These are phyloP conservation scores for Atlantisia rogersi DNA, from an alignment of 2,113 vertebrate species.

Conservation along the genomic window DNA sequence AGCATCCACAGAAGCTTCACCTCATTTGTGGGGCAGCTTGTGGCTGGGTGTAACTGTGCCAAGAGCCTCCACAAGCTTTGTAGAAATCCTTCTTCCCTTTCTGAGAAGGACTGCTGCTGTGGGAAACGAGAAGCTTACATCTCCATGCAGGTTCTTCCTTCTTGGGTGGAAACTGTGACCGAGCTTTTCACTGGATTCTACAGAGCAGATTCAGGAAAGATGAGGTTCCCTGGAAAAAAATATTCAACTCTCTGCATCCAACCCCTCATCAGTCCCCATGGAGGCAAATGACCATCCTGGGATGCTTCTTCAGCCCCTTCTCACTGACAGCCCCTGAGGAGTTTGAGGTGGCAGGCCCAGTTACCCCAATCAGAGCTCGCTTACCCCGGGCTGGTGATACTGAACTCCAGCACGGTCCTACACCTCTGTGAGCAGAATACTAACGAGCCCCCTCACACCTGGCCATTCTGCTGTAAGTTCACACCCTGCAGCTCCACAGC, in stretches of 20 bases:
- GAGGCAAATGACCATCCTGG: background rate
- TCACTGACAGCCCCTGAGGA: background rate
- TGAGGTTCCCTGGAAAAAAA: background rate
- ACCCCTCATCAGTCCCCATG: background rate
- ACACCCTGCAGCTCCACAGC: rapidly evolving
- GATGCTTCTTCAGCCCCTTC: background rate
- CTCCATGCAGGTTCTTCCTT: background rate
- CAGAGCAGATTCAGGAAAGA: background rate
- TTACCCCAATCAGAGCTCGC: background rate
- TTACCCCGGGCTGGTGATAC: background rate
- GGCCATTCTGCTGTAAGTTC: background rate
- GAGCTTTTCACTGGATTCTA: background rate
- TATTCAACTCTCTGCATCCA: background rate
- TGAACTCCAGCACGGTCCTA: background rate
- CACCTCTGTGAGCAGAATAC: background rate
- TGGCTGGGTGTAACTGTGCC: background rate
- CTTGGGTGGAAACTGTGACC: background rate
- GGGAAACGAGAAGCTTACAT: background rate
- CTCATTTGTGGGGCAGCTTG: background rate
- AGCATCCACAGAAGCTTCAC: background rate
- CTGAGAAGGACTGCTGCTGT: background rate
- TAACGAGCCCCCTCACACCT: rapidly evolving
- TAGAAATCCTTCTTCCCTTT: background rate
- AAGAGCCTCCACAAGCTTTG: background rate
- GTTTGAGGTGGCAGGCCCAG: background rate